Evolutionary conservation across 2,113 vertebrate genomes (phyloP).

Genomic region (Tichodroma muraria): DNA sequence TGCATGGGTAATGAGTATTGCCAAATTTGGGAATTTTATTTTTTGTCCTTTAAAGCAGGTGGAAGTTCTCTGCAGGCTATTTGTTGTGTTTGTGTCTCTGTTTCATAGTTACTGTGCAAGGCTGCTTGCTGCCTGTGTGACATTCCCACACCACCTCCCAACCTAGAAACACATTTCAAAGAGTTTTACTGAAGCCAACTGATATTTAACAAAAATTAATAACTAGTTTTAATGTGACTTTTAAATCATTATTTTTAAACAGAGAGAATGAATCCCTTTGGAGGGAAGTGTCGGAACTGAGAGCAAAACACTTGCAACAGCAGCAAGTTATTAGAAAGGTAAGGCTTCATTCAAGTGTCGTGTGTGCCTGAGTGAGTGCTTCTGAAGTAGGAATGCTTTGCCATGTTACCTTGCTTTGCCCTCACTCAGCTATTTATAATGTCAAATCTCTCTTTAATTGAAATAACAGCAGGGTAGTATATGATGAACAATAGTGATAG

Average conservation of each 20-base stretch:
- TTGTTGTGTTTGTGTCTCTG: neutral
- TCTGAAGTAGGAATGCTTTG: neutral
- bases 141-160: neutral
- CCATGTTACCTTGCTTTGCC: neutral
- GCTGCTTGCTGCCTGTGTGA: neutral
- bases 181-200: neutral
- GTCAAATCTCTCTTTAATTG: neutral
- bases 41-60: neutral
- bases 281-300: slow-evolving; percentile 90
- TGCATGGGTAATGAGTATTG: neutral
- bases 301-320: slow-evolving; percentile 90
- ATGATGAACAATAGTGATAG: neutral
- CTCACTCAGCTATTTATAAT: neutral
- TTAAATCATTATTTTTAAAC: neutral
- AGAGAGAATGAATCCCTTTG: slow-evolving; percentile 96
- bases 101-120: neutral
- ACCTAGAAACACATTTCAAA: neutral
- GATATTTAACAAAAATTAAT: neutral
- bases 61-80: neutral
- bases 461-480: neutral
- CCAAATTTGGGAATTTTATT: neutral
- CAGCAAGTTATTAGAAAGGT: slow-evolving; percentile 96
- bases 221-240: neutral
- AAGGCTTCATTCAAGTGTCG: neutral
- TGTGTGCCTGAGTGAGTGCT: neutral